Evolutionary conservation across 2,888 invertebrate genomes (phyloP), one percentile per base, ranked within the genome.

Genomic region (Tubulanus polymorphus): DNA sequence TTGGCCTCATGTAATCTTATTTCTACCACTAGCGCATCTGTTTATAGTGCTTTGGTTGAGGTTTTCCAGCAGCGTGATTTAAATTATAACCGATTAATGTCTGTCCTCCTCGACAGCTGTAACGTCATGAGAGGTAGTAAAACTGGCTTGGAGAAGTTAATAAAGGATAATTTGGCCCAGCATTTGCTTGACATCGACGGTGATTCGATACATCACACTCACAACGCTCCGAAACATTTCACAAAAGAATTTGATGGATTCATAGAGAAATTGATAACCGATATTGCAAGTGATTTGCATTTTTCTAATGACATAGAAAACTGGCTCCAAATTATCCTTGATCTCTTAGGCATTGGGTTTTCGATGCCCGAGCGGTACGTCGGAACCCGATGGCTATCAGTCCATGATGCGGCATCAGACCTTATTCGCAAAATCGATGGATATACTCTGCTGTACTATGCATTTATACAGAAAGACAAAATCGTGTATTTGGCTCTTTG

Each of bases 361-460:
- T 29, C 56, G 8, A 54, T 59, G 45, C 65, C 66, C 8, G 54
- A 62, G 27, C 20, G 57, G 27, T 65, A 56, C 35, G 45, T 59
- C 0, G 29, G 35, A 23, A 65, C 63, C 41, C 47, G 61, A 30
- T 68, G 62, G 59, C 47, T 68, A 12, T 67, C 65, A 23, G 57
- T 57, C 27, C 59, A 60, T 49, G 56, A 61, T 55, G 47, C 25
- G n/a, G n/a, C n/a, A n/a, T n/a, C n/a, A n/a, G n/a, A n/a, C n/a
- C n/a, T n/a, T n/a, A n/a, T n/a, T n/a, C n/a, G n/a, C n/a, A n/a
- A n/a, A n/a, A n/a, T n/a, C n/a, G n/a, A n/a, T n/a, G n/a, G n/a
- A n/a, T n/a, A n/a, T n/a, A n/a, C n/a, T n/a, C n/a, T n/a, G n/a
- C n/a, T n/a, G n/a, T n/a, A n/a, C n/a, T n/a, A n/a, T n/a, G n/a